A percentile compares a stretch with the other conserved stretches of the same genome.
Evolutionary conservation across 1,140 invertebrate species (phyloP).

Genomic region (Orchestia grillus): DNA sequence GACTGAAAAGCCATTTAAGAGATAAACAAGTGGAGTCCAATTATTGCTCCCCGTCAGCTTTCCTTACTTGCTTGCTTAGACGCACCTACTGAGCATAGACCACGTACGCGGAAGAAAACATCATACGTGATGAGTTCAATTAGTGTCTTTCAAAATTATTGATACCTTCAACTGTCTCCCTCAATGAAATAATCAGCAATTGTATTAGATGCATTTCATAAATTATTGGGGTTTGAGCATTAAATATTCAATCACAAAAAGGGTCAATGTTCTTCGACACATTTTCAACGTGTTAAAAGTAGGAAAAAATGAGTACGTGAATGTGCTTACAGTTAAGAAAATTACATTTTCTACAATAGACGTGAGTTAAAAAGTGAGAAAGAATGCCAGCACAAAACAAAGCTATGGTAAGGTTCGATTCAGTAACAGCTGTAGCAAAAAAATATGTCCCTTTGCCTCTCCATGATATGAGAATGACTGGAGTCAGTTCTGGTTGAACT

Average conservation of each 20-base stretch:
- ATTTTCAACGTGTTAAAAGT: background rate
- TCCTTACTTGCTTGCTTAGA: background rate
- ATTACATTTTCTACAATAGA: background rate
- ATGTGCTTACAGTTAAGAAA: background rate
- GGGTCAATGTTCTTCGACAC: no score
- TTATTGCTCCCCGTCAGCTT: background rate
- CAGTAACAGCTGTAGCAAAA: background rate
- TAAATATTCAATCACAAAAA: no score
- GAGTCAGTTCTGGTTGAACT: background rate
- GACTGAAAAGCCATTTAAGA: background rate
- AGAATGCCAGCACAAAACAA: background rate
- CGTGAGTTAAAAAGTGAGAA: no score
- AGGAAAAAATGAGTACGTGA: background rate
- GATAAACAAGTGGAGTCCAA: background rate
- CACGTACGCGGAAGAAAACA: no score
- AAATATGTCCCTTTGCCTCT: background rate
- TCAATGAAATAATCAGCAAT: no score
- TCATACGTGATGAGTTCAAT: no score
- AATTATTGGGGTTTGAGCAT: no score
- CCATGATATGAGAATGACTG: slow-evolving; percentile 6
- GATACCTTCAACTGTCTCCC: no score
- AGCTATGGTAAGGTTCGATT: background rate
- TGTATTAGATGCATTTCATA: no score
- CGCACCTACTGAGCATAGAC: no score
- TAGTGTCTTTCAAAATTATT: no score